These are phyloP conservation scores for Tachuris rubrigastra DNA, from an alignment of 2,113 vertebrate species.

Conservation along the genomic window DNA sequence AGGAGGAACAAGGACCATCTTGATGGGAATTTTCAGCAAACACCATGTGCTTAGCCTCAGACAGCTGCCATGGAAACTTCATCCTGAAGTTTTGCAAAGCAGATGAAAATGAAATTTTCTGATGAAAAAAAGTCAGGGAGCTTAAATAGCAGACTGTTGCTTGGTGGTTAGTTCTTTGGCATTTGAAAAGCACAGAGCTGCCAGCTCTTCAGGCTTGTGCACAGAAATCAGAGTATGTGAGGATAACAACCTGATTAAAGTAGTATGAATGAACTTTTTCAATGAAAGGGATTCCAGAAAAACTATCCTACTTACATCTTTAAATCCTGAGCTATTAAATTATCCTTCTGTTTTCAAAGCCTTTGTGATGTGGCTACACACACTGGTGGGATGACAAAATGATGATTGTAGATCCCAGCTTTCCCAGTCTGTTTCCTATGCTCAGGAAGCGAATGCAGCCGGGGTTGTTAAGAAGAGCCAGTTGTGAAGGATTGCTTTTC, in stretches of 20 bases:
- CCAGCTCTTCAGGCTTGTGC: not conserved
- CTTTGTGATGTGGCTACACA: not conserved
- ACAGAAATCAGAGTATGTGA: not conserved
- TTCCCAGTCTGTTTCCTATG: not conserved
- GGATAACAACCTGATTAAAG: not conserved
- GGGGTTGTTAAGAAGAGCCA: not conserved
- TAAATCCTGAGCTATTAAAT: not conserved
- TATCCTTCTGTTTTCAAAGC: not conserved
- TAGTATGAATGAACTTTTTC: not conserved
- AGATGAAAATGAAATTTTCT: conserved; percentile 6
- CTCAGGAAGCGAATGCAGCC: not conserved
- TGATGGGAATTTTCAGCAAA: not conserved
- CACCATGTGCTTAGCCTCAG: not conserved
- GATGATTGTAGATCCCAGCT: not conserved
- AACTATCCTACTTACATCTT: not conserved
- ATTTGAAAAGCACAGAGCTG: not conserved
- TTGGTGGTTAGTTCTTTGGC: conserved; percentile 34
- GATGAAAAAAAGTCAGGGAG: not conserved
- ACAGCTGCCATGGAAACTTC: not conserved
- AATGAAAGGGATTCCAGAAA: not conserved
- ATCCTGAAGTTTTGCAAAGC: not conserved
- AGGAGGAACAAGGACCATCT: not conserved
- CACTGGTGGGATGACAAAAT: not conserved
- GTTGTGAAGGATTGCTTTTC: not conserved
- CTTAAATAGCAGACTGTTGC: not conserved